phyloP scores from a whole-genome alignment of 2,113 vertebrate genomes.

The Sturnira hondurensis region DNA sequence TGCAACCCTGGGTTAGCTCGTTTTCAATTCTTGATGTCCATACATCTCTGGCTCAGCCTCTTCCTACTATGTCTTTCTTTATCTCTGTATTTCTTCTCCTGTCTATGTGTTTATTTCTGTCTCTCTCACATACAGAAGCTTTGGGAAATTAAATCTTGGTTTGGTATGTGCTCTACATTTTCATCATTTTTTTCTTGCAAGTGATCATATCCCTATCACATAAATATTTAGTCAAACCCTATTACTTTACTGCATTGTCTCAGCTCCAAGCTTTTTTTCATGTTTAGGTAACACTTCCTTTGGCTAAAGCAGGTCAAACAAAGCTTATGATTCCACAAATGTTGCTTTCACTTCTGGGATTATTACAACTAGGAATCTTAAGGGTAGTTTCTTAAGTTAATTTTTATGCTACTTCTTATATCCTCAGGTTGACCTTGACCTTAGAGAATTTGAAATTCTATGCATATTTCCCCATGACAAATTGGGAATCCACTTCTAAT shows the following conservation, averaged over 20 bases:
- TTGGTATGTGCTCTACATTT: not conserved
- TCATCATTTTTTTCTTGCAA: not conserved
- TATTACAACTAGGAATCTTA: constrained; percentile 41
- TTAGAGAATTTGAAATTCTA: constrained; percentile 37
- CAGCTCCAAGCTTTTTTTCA: not conserved
- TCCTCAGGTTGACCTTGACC: constrained; percentile 8
- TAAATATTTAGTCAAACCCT: not conserved
- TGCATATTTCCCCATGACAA: constrained; percentile 45
- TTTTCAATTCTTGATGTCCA: constrained; percentile 12
- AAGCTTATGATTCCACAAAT: constrained; percentile 27
- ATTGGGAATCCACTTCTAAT: constrained; percentile 51
- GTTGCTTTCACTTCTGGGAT: not conserved
- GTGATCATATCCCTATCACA: not conserved
- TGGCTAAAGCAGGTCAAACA: constrained; percentile 14
- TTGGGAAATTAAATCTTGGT: not conserved
- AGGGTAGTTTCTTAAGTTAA: constrained; percentile 42
- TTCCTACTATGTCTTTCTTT: not conserved
- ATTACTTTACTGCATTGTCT: not conserved
- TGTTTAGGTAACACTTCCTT: constrained; percentile 1
- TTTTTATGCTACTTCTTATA: constrained; percentile 47
- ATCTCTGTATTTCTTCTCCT: not conserved
- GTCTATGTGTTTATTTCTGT: not conserved
- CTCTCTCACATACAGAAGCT: not conserved
- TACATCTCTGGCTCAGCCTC: not conserved
- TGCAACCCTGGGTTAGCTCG: not conserved